Evolutionary conservation across 2,113 vertebrate genomes (phyloP).

Genomic region (Carlito syrichta): DNA sequence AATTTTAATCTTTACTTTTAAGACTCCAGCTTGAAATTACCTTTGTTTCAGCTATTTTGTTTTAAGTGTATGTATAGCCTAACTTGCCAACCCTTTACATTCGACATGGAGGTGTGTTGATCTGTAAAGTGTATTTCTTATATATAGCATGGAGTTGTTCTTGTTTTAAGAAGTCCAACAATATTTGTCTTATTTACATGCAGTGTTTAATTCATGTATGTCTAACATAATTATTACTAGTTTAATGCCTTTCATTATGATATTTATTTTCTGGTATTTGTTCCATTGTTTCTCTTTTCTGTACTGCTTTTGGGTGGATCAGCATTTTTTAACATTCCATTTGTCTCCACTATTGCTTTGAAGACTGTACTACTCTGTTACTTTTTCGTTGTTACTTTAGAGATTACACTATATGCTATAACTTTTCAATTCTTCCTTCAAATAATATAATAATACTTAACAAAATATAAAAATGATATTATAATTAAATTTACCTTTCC

Average conservation of each 20-base stretch:
- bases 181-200: not conserved
- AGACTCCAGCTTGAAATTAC: not conserved
- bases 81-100: not conserved
- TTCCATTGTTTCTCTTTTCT: not conserved
- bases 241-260: not conserved
- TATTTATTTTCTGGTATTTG: not conserved
- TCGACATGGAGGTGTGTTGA: not conserved
- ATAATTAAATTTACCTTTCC: not conserved
- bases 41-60: not conserved
- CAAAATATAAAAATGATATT: not conserved
- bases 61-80: not conserved
- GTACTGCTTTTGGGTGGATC: not conserved
- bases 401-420: not conserved
- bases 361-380: not conserved
- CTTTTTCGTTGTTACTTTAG: not conserved
- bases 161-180: not conserved
- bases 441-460: not conserved
- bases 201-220: not conserved
- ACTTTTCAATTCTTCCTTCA: not conserved
- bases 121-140: not conserved
- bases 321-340: not conserved
- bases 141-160: not conserved
- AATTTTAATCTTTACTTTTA: not conserved
- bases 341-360: not conserved
- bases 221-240: not conserved